Evolutionary conservation across 64 coral and sea anemone genomes (phyloP), one percentile per base, ranked within the genome.

Genomic region (Porites lutea): DNA sequence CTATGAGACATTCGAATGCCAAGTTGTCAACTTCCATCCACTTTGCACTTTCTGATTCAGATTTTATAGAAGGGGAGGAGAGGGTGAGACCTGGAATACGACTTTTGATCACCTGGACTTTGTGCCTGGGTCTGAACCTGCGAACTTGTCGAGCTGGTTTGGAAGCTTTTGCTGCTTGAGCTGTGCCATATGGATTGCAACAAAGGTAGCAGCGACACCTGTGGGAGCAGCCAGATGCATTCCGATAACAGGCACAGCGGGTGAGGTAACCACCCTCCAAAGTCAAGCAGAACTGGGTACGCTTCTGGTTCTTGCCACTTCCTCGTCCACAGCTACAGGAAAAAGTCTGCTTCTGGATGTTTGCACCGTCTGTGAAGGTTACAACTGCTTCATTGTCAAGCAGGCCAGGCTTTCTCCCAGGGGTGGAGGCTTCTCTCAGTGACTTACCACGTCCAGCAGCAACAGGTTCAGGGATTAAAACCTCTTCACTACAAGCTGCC

Each of bases 161-260:
- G 12, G 27, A 73, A 20, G 82, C 91, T 19, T 43, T 87, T 72
- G 82, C 85, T 55, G 83, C 91, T 15, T 77, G 51, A 69, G 91
- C 83, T 9, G 91, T 93, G n/a, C 91, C 91, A 75, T 93, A 74
- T 18, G 91, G 91, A 79, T 93, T 93, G 22, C 77, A 74, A 46
- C 91, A 93, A 50, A 87, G 83, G 70, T 70, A 86, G 57, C 91
- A 93, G 27, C 91, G 91, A 50, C 91, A 93, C 16, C 83, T 48
- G 71, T 93, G 83, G 23, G 75, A 79, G 61, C 91, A 93, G 45
- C 77, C 82, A 51, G 63, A 74, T 18, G 82, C 82, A 87, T 87
- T 87, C 12, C 91, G 68, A 62, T 87, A 93, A 44, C 91, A 93
- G 71, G 83, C 91, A 52, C 91, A 93, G 18, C 91, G 78, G 7